phyloP scores from a whole-genome alignment of 1,140 invertebrate genomes.

The Spodoptera frugiperda region DNA sequence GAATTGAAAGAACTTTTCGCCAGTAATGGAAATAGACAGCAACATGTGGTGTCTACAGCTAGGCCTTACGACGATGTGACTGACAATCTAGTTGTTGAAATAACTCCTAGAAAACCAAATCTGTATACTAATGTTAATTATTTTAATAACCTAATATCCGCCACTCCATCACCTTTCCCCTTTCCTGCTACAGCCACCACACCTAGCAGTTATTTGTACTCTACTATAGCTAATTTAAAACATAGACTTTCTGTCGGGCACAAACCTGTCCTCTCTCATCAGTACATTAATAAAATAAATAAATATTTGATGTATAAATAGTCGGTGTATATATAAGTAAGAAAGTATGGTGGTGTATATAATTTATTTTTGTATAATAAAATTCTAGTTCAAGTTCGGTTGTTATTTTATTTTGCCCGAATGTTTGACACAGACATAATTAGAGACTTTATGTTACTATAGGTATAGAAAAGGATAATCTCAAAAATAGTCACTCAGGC shows the following conservation, averaged over 20 bases:
- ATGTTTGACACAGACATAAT: background rate
- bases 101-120: conserved; percentile 60
- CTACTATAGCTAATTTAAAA: conserved; percentile 69
- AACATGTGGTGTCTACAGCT: conserved; percentile 56
- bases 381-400: background rate
- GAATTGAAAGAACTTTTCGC: conserved; percentile 68
- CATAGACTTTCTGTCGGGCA: conserved; percentile 60
- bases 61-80: conserved; percentile 60
- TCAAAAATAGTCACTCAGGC: too few species aligned
- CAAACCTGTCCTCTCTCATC: conserved; percentile 69
- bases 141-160: conserved; percentile 43
- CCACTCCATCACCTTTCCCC: conserved; percentile 39
- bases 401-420: background rate
- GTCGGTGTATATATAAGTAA: background rate
- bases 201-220: conserved; percentile 67
- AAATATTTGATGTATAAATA: conserved; percentile 59
- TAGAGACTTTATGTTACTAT: too few species aligned
- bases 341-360: conserved; percentile 22
- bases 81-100: conserved; percentile 66
- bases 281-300: conserved; percentile 75
- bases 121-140: conserved; percentile 59
- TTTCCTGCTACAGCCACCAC: conserved; percentile 54
- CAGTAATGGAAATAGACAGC: conserved; percentile 54
- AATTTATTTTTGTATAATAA: conserved; percentile 45
- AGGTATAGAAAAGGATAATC: too few species aligned